These are phyloP conservation scores for Petrocephalus zakoni DNA, from an alignment of 2,113 vertebrate species.

Conservation along the genomic window DNA sequence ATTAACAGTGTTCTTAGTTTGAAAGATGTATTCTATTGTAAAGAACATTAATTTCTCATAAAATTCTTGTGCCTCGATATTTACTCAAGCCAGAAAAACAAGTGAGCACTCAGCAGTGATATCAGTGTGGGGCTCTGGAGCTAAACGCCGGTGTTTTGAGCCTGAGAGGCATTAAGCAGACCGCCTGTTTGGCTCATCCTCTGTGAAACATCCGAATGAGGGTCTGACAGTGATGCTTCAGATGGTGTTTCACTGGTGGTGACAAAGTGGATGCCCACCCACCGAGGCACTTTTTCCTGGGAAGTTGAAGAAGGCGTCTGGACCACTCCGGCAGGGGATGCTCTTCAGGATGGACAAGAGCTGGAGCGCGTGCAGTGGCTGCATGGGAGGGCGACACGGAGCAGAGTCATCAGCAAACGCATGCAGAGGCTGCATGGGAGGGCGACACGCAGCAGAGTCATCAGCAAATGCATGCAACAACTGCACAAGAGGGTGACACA, in stretches of 20 bases:
- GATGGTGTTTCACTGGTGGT: background rate
- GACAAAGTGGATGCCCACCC: conserved; percentile 37
- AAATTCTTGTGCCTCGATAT: background rate
- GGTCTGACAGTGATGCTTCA: background rate
- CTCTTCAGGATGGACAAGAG: conserved; percentile 88
- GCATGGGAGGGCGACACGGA: conserved; percentile 22
- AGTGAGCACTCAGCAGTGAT: too few species aligned
- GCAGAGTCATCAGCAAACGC: too few species aligned
- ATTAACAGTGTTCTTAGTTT: background rate
- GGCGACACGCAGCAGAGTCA: too few species aligned
- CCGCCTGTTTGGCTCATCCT: background rate
- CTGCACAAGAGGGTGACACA: too few species aligned
- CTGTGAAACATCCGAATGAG: background rate
- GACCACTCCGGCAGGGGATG: conserved; percentile 87
- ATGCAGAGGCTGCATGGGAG: too few species aligned
- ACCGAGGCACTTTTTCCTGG: conserved; percentile 96
- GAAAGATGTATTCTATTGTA: background rate
- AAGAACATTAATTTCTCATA: too few species aligned
- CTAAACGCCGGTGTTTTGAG: background rate
- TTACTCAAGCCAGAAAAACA: background rate
- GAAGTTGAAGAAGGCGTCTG: conserved; percentile 97
- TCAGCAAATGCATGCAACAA: too few species aligned
- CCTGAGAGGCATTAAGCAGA: background rate
- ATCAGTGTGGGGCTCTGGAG: background rate
- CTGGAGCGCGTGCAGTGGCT: conserved; percentile 92